These are phyloP conservation scores for Xyrichtys novacula DNA, from an alignment of 2,797 vertebrate species.

Conservation along the genomic window DNA sequence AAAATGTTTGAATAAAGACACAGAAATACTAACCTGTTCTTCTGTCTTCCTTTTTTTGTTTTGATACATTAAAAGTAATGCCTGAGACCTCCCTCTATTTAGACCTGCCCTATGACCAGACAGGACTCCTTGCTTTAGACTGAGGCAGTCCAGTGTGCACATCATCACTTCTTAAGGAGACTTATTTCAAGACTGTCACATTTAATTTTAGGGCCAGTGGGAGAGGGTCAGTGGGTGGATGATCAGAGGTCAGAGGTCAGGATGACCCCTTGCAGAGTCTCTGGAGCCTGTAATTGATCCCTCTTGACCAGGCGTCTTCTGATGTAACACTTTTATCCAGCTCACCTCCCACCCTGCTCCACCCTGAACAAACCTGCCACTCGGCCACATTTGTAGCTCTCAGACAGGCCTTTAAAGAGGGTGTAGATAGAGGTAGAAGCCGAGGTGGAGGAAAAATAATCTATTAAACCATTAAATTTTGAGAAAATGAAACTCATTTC, in stretches of 20 bases:
- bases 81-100: no score
- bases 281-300: slow-evolving; percentile 59
- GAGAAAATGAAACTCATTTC: no score
- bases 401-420: slow-evolving; percentile 10
- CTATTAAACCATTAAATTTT: background rate
- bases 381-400: slow-evolving; percentile 16
- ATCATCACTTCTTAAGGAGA: slow-evolving; percentile 26
- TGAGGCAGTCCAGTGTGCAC: slow-evolving; percentile 7
- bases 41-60: no score
- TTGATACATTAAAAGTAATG: no score
- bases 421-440: background rate
- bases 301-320: slow-evolving; percentile 11
- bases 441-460: background rate
- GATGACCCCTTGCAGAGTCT: slow-evolving; percentile 43
- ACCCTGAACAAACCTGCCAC: background rate
- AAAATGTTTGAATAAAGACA: no score
- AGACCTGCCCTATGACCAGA: background rate
- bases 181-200: slow-evolving; percentile 39
- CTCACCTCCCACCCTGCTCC: slow-evolving; percentile 7
- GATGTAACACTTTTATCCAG: slow-evolving; percentile 33
- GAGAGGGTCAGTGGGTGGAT: slow-evolving; percentile 8
- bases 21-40: no score
- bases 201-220: slow-evolving; percentile 34
- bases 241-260: slow-evolving; percentile 48
- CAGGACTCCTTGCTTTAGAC: no score